phyloP scores from a whole-genome alignment of 2,797 vertebrate species.

The Phataginus tetradactyla region DNA sequence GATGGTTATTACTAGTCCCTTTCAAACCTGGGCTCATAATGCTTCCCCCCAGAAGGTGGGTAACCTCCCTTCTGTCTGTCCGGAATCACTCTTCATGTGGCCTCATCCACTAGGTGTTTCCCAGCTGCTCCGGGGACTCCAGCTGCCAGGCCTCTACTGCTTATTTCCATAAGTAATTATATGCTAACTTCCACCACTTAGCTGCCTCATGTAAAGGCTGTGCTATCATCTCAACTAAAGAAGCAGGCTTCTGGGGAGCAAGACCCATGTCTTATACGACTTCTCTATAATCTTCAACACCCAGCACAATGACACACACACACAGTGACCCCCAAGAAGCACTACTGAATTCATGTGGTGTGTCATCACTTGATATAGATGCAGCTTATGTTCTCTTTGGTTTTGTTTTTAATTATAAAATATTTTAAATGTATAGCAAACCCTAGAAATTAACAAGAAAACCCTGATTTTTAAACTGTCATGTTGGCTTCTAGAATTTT shows the following conservation, averaged over 20 bases:
- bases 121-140: not conserved
- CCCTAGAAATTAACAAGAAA: conserved; percentile 1
- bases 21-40: not conserved
- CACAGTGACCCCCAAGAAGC: not conserved
- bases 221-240: not conserved
- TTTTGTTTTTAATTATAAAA: not conserved
- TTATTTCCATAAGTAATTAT: not conserved
- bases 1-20: not conserved
- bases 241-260: not conserved
- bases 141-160: not conserved
- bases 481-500: not conserved
- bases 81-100: not conserved
- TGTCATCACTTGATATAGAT: not conserved
- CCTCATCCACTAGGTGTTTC: not conserved
- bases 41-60: not conserved
- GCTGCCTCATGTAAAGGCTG: not conserved
- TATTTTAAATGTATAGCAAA: conserved; percentile 28
- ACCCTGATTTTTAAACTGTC: not conserved
- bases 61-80: not conserved
- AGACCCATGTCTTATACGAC: not conserved
- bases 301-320: not conserved
- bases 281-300: not conserved
- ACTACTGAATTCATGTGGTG: not conserved
- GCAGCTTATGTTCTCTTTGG: not conserved
- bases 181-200: not conserved